Base-by-base conservation (phyloP, 2,113 vertebrate genomes). In the Arenaria interpres region DNA sequence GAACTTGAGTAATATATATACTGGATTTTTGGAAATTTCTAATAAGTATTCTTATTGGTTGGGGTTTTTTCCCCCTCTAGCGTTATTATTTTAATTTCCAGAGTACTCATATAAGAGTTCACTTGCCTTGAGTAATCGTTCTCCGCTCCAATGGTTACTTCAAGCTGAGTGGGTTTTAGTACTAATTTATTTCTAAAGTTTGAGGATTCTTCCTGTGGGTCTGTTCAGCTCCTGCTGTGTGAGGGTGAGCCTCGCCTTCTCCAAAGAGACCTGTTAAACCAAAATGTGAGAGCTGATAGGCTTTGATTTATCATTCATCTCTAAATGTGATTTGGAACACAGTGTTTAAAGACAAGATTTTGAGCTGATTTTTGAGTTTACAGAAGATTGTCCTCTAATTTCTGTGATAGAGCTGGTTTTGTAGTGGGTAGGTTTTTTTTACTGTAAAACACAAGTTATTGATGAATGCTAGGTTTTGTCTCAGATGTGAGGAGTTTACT, bases 121-220 rank as follows among this genome's bases (percentile, higher is more conserved):
- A 94, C 84, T 95, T 94, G 86, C 80, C 86, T 85, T 77, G 79
- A 85, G 89, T 90, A 93, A 85, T 94, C 45, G 32, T 64, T 81
- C 88, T 94, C 39, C 6, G 64, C 85, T 97, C 86, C 95, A 92
- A 7, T 41, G 76, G 86, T 75, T 89, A 78, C 66, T 96, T 96
- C 85, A 92, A 91, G 92, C 45, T 90, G 89, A 96, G 63, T 92
- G 90, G 67, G 35, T 90, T 95, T 95, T 88, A 73, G 89, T 93
- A 50, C 94, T 93, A 90, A 96, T 95, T 95, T 95, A 71, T 96
- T 87, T 91, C 91, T 91, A 48, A 96, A 85, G 91, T 91, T 93
- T 91, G 93, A 93, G 71, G 88, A 83, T 94, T 63, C 88, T 95
- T 96, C 82, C 93, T 89, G 94, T 89, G 93, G 81, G 74, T 90